These are phyloP conservation scores for Panagrolaimus sp. DNA, from an alignment of 1,140 invertebrate species.

Conservation along the genomic window DNA sequence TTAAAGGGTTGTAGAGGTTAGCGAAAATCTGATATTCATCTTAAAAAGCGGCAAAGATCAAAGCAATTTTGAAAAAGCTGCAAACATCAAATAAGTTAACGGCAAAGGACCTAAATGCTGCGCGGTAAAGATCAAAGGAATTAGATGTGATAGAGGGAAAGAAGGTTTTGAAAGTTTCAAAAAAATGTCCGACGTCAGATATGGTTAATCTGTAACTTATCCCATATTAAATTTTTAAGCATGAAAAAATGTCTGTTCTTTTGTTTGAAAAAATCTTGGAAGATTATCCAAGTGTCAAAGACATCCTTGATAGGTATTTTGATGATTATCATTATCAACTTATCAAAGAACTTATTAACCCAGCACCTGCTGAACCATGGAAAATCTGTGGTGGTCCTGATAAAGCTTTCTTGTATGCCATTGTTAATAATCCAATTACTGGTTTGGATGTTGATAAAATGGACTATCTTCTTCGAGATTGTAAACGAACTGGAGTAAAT, in stretches of 20 bases:
- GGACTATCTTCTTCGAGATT: slow-evolving; percentile 3
- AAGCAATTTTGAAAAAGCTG: too few relatives aligned
- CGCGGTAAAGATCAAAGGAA: not conserved
- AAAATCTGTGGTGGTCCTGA: not conserved
- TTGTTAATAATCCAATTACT: not conserved
- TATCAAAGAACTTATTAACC: slow-evolving; percentile 21
- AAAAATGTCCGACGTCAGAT: too few relatives aligned
- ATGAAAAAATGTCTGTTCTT: slow-evolving; percentile 17
- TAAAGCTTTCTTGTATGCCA: slow-evolving; percentile 2
- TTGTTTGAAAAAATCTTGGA: slow-evolving; percentile 22
- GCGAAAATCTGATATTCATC: not conserved
- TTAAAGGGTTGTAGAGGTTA: too few relatives aligned
- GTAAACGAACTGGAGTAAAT: not conserved
- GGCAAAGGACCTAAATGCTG: too few relatives aligned
- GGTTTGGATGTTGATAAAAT: slow-evolving; percentile 8
- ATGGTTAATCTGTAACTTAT: not conserved
- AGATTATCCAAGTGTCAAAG: not conserved
- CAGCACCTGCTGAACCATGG: not conserved
- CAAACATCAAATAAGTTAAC: too few relatives aligned
- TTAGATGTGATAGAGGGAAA: too few relatives aligned
- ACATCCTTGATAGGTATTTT: not conserved
- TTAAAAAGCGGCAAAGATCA: too few relatives aligned
- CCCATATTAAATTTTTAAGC: slow-evolving; percentile 1
- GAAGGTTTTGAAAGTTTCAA: too few relatives aligned
- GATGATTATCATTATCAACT: slow-evolving; percentile 16